Base-by-base conservation (phyloP, 64 coral and sea anemone species). In the Actinia equina region DNA sequence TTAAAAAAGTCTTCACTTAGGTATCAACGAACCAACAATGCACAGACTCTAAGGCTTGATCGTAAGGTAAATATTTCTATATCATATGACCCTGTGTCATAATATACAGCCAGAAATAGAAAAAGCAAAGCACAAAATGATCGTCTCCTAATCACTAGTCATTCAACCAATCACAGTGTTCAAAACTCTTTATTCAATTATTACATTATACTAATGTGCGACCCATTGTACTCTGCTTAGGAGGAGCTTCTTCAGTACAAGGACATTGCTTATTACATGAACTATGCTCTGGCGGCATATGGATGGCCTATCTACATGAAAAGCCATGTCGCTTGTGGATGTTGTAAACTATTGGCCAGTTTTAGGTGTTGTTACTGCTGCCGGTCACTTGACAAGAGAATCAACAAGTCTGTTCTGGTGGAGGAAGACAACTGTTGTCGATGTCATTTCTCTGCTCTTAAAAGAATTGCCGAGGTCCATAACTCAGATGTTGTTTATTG, bases 271-370 rank as follows among this genome's bases (percentile, higher is more conserved):
- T 92, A 99, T 63, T 99, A 95, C 63, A 94, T 94, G 93, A 94
- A 99, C 77, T 95, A 99, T 80, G 97, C 97, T 30, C 52, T 99
- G 19, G 94, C 93, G 17, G 93, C 97, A 16, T 99, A 99, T 79
- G 97, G 97, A 14, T 99, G 97, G 97, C 97, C 93, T 46, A 90
- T 99, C 41, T 99, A 99, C 69, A 93, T 99, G 90, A 93, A 95
- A 85, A 95, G 56, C 52, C 89, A 99, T 78, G 37, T 94, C 7
- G 30, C 60, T 51, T 95, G 93, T 93, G 97, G 93, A 59, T 99
- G 91, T 82, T 99, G 97, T 57, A 88, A 82, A 23, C 83, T 99
- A 51, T n/a, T 71, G 11, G 86, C 53, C 62, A 99, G 87, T 87
- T 90, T 99, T 54, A 99, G 97, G 57, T 99, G 97, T 86, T 99